phyloP scores from a whole-genome alignment of 2,113 vertebrate species.

The Ceuthmochares aereus region DNA sequence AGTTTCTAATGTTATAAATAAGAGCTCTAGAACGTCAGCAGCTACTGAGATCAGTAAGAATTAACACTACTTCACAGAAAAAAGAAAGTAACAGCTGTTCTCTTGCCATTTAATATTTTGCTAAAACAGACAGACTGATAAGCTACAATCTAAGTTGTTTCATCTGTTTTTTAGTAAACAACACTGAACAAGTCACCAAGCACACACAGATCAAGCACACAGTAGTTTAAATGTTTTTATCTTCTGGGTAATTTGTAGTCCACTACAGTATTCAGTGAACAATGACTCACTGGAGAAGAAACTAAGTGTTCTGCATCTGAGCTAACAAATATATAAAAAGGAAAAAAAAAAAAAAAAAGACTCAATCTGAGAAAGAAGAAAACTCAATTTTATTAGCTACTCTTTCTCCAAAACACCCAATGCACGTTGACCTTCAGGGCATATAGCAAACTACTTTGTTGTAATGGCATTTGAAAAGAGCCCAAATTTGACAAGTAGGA shows the following conservation, averaged over 20 bases:
- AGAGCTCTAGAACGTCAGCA: not conserved
- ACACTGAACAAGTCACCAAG: not conserved
- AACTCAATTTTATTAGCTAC: not conserved
- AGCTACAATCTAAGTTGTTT: not conserved
- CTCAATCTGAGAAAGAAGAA: not conserved
- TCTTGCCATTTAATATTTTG: constrained; percentile 39
- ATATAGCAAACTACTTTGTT: not conserved
- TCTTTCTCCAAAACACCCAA: not conserved
- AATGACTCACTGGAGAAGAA: constrained; percentile 13
- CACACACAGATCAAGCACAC: not conserved
- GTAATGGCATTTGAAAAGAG: not conserved
- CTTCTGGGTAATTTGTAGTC: not conserved
- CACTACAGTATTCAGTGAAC: not conserved
- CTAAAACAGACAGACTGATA: not conserved
- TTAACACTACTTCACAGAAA: not conserved
- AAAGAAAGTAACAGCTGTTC: not conserved
- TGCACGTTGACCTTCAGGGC: not conserved
- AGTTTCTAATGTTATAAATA: not conserved
- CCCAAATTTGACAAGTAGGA: not conserved
- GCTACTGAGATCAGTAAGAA: not conserved
- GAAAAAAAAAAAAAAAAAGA: not conserved
- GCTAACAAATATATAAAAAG: not conserved
- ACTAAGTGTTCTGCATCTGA: not conserved
- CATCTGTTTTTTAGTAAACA: not conserved
- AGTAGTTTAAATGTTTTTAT: constrained; percentile 16